These are phyloP conservation scores for Proisotoma minuta DNA, from an alignment of 2,888 invertebrate genomes.

Conservation along the genomic window DNA sequence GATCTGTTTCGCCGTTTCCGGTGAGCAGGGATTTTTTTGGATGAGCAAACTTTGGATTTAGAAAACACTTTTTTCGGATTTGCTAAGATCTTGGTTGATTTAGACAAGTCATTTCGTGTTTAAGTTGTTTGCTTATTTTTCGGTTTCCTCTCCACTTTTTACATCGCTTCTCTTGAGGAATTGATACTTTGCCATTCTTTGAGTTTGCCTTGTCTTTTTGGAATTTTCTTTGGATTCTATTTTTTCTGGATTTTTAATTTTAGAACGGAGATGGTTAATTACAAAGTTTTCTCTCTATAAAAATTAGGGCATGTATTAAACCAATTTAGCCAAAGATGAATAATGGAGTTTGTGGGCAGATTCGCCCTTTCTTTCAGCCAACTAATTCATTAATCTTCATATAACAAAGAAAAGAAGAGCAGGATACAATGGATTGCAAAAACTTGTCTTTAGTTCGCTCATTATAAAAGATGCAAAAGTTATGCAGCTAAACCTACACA, in stretches of 20 bases:
- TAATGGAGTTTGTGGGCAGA: neutral
- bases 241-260: neutral
- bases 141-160: neutral
- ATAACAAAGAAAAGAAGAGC: neutral
- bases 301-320: neutral
- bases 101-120: neutral
- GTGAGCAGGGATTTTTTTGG: conserved; percentile 25
- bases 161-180: too few relatives aligned
- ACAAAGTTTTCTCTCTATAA: neutral
- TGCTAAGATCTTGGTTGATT: neutral
- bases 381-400: neutral
- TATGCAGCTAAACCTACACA: neutral
- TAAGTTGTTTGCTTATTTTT: neutral
- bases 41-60: neutral
- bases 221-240: conserved; percentile 4
- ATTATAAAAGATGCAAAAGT: too few relatives aligned
- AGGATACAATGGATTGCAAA: neutral
- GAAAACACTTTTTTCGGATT: neutral
- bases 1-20: conserved; percentile 39
- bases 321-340: neutral
- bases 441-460: neutral
- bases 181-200: neutral
- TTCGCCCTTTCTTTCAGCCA: neutral
- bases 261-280: neutral
- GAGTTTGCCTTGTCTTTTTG: neutral